phyloP scores from a whole-genome alignment of 2,113 vertebrate genomes.

The Phalacrocorax aristotelis region DNA sequence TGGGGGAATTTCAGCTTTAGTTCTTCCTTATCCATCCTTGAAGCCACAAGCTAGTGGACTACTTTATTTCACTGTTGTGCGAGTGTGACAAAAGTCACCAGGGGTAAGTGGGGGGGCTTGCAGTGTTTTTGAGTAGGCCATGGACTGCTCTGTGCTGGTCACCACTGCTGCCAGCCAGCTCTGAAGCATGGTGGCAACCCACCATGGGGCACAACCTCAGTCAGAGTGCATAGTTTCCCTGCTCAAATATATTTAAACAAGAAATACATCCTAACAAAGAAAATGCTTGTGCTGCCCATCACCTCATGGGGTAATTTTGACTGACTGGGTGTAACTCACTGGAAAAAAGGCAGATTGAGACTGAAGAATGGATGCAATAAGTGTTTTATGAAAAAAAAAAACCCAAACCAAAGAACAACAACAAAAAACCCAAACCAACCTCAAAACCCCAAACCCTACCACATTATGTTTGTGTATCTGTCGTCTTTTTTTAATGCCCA shows the following conservation, averaged over 20 bases:
- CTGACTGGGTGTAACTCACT: not conserved
- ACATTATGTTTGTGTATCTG: rapidly evolving
- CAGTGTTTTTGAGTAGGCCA: not conserved
- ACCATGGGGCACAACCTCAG: not conserved
- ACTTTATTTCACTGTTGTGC: not conserved
- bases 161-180: not conserved
- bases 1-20: not conserved
- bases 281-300: not conserved
- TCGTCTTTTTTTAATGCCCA: not conserved
- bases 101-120: not conserved
- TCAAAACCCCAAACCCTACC: no score
- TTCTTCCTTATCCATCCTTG: not conserved
- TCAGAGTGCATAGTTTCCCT: not conserved
- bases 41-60: not conserved
- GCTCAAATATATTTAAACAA: not conserved
- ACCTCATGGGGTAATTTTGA: not conserved
- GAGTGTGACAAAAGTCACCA: not conserved
- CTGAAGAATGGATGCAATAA: not conserved
- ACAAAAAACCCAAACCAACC: not conserved
- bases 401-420: not conserved
- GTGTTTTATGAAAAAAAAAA: not conserved
- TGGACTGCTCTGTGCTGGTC: not conserved
- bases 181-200: not conserved
- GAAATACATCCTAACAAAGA: not conserved
- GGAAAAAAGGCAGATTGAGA: not conserved